Conservation (phyloP, 1,140 invertebrate genomes). For the Apis laboriosa region DNA sequence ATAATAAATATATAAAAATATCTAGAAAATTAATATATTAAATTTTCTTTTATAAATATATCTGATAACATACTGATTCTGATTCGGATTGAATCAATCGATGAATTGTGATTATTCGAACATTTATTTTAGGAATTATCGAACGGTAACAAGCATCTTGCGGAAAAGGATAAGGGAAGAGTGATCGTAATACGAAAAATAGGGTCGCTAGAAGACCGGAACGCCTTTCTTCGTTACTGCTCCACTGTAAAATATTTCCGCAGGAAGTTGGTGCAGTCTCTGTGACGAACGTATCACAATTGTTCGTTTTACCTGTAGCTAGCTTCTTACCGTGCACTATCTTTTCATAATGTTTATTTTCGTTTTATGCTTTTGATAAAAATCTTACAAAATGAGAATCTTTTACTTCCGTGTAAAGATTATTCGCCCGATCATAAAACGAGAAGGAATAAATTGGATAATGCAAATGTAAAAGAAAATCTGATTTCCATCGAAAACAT, state of each 20-base stretch:
- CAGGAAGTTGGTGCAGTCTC: conserved; percentile 68
- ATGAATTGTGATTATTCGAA: no score
- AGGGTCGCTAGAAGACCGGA: conserved; percentile 37
- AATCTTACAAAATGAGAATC: neutral
- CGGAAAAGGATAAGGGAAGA: neutral
- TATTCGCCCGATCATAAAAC: no score
- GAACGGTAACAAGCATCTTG: neutral
- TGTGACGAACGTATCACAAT: conserved; percentile 62
- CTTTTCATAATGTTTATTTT: neutral
- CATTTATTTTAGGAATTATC: neutral
- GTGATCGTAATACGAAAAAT: conserved; percentile 3
- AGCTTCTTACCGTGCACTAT: neutral
- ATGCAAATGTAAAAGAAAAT: no score
- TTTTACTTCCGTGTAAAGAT: no score
- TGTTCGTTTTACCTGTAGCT: neutral
- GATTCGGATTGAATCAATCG: no score
- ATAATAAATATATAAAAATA: neutral
- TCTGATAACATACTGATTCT: no score
- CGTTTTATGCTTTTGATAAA: neutral
- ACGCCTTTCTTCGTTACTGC: conserved; percentile 19
- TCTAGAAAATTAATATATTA: neutral
- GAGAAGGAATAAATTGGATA: no score
- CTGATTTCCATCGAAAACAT: no score
- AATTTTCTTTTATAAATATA: no score
- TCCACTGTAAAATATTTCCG: conserved; percentile 58